Conservation (phyloP, 1,140 invertebrate genomes). For the Pseudoatta argentina region DNA sequence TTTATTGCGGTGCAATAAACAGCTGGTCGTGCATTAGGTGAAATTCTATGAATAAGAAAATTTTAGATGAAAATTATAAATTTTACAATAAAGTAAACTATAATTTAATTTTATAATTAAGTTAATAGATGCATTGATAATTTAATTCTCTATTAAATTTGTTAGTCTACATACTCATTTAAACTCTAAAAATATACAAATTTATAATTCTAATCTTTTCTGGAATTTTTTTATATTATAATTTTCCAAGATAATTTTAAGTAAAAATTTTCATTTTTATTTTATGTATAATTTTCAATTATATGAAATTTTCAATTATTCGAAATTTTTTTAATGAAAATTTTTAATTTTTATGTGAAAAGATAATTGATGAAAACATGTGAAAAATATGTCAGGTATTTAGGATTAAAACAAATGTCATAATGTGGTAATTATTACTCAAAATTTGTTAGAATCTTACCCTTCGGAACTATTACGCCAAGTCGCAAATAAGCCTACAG, state of each 20-base stretch:
- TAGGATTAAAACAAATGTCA: neutral
- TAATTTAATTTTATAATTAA: neutral
- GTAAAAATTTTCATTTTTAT: too few relatives aligned
- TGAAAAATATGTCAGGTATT: neutral
- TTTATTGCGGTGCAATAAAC: constrained; percentile 88
- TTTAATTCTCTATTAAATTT: neutral
- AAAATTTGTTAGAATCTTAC: constrained; percentile 68
- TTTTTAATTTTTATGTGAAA: neutral
- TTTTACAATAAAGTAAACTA: neutral
- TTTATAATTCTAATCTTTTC: neutral
- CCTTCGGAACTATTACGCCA: constrained; percentile 68
- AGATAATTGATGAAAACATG: neutral
- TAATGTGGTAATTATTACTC: neutral
- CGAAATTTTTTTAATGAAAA: neutral
- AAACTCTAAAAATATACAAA: neutral
- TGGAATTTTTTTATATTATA: neutral
- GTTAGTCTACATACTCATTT: neutral
- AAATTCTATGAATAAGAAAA: constrained; percentile 80
- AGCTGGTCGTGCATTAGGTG: constrained; percentile 83
- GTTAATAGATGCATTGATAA: neutral
- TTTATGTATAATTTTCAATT: too few relatives aligned
- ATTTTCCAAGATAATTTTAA: too few relatives aligned
- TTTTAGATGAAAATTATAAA: neutral
- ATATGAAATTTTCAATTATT: too few relatives aligned
- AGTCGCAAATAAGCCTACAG: constrained; percentile 81